Evolutionary conservation across 2,888 invertebrate genomes (phyloP).

Genomic region (Parthenolecanium corni): DNA sequence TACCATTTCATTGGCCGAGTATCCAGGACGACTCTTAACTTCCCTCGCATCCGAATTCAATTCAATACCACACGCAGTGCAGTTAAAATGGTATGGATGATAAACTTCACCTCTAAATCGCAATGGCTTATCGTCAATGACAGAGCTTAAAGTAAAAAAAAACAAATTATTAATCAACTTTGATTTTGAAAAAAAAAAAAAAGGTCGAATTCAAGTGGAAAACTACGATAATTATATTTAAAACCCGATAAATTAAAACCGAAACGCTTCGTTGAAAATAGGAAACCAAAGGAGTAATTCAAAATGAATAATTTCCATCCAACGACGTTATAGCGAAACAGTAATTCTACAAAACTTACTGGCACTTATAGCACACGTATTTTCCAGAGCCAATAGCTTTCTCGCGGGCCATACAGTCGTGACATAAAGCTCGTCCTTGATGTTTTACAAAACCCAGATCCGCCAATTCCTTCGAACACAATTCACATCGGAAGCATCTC

Average conservation of each 20-base stretch:
- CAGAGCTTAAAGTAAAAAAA: constrained; percentile 49
- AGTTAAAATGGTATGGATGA: constrained; percentile 98
- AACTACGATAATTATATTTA: background rate
- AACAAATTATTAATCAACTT: background rate
- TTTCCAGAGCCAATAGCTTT: constrained; percentile 91
- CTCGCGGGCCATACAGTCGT: constrained; percentile 90
- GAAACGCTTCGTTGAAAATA: too few relatives aligned
- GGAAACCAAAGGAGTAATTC: too few relatives aligned
- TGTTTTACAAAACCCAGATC: constrained; percentile 95
- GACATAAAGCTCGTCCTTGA: constrained; percentile 74
- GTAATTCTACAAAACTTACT: constrained; percentile 54
- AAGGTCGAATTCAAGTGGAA: background rate
- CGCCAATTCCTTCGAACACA: constrained; percentile 81
- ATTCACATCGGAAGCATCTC: constrained; percentile 89
- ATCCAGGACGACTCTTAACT: constrained; percentile 80
- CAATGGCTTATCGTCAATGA: constrained; percentile 81
- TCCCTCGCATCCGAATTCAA: constrained; percentile 92
- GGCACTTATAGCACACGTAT: constrained; percentile 96
- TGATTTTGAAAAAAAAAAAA: constrained; percentile 12
- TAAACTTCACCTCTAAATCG: constrained; percentile 92
- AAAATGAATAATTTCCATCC: too few relatives aligned
- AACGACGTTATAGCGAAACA: too few relatives aligned
- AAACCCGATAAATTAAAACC: too few relatives aligned
- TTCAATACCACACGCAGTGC: constrained; percentile 82
- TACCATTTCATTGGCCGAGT: constrained; percentile 79